These are phyloP conservation scores for Ramphastos sulfuratus DNA, from an alignment of 2,113 vertebrate species.

Conservation along the genomic window DNA sequence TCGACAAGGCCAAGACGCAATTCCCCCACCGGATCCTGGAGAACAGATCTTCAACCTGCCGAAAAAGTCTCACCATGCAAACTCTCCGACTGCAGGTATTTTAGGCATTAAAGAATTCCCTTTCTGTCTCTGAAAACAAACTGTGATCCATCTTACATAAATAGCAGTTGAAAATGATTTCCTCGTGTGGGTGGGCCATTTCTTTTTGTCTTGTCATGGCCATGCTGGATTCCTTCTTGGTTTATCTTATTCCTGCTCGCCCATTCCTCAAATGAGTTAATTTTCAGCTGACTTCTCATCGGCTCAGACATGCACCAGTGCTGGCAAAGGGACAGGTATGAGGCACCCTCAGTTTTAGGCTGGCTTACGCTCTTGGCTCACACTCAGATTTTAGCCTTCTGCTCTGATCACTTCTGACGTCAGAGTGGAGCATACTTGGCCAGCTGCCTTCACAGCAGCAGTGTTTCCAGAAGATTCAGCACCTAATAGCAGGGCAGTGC, in stretches of 20 bases:
- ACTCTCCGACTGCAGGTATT: conserved; percentile 95
- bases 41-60: conserved; percentile 99
- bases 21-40: conserved; percentile 95
- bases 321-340: neutral
- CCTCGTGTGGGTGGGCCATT: accelerated
- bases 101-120: neutral
- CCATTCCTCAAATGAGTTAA: neutral
- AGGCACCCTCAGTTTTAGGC: neutral
- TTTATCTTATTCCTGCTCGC: neutral
- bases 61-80: conserved; percentile 96
- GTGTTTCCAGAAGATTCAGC: conserved; percentile 32
- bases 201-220: neutral
- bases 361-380: neutral
- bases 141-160: neutral
- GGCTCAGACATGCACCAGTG: neutral
- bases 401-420: conserved; percentile 18
- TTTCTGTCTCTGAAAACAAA: neutral
- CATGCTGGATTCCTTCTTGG: neutral
- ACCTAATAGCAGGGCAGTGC: neutral
- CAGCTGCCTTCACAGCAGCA: conserved; percentile 50
- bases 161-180: neutral
- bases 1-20: conserved; percentile 96
- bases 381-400: conserved; percentile 3
- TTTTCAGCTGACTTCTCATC: neutral
- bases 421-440: conserved; percentile 15